Evolutionary conservation across 2,888 invertebrate genomes (phyloP), one percentile per base, ranked within the genome.

Genomic region (Drosophila monieri): DNA sequence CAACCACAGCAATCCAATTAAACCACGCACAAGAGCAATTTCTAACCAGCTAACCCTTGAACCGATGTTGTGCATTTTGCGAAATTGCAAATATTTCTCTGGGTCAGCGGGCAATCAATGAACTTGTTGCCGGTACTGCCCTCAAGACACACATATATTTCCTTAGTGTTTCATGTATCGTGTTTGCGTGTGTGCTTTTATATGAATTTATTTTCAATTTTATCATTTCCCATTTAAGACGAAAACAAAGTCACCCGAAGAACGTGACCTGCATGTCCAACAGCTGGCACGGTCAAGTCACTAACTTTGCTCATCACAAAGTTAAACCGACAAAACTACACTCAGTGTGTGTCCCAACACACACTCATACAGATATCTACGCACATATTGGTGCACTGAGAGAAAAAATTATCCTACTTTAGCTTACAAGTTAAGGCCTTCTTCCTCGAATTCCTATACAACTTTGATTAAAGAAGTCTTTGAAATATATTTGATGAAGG

Each of bases 181-280:
- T 25, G 15, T 25, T 6, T 21, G 14, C 27, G 39, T 25, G 35
- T 47, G 52, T 44, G 49, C 48, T 43, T 44, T 44, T 67, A 53
- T 62, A 67, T 48, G 58, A 62, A 69, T 65, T 59, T 75, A 65
- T 72, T 86, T 78, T 88, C 85, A 84, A 86, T 88, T 88, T 81
- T 84, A 88, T 80, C 84, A 83, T 80, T 88, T 88, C 81, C 75
- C 71, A 80, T 86, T 86, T 86, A 86, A 85, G 81, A 84, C 89
- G 81, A 83, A 80, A 89, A 84, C 74, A 81, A 84, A 76, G 80
- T 81, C 74, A 88, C 76, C 74, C 64, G 62, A 78, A 56, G 74
- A 74, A 88, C 88, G 88, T 89, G 89, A 85, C 72, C 69, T 47
- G 77, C 80, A 85, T 87, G 66, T 51, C 52, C 54, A 79, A 46